Evolutionary conservation across 2,888 invertebrate genomes (phyloP).

Genomic region (Patella pellucida): DNA sequence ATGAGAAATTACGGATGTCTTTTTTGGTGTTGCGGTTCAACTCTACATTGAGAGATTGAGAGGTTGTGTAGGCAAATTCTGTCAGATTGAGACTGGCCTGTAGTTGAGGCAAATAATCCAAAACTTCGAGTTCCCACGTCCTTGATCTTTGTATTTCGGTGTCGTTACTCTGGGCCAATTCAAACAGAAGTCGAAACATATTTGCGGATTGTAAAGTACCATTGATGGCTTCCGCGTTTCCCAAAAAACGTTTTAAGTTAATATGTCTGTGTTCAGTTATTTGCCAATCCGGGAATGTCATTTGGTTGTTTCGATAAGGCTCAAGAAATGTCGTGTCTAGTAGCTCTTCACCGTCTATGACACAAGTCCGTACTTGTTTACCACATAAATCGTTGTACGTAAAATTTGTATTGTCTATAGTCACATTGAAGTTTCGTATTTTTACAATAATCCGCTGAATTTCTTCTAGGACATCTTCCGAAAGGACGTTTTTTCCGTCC

Average conservation of each 20-base stretch:
- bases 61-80: slow-evolving; percentile 38
- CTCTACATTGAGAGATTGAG: slow-evolving; percentile 50
- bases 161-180: slow-evolving; percentile 28
- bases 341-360: slow-evolving; percentile 20
- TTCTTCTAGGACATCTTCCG: slow-evolving; percentile 24
- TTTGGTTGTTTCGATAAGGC: too few species aligned
- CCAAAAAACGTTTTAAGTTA: background rate
- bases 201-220: slow-evolving; percentile 26
- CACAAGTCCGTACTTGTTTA: slow-evolving; percentile 23
- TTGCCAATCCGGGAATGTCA: too few species aligned
- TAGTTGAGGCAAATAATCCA: background rate
- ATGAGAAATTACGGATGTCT: slow-evolving; percentile 28
- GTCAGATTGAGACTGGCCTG: slow-evolving; percentile 6
- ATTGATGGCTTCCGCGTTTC: background rate
- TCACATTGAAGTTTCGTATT: slow-evolving; percentile 15
- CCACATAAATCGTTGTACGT: slow-evolving; percentile 30
- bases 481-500: slow-evolving; percentile 27
- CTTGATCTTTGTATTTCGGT: slow-evolving; percentile 13
- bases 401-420: slow-evolving; percentile 11
- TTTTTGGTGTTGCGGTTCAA: slow-evolving; percentile 34
- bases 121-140: background rate
- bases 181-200: slow-evolving; percentile 25
- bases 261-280: too few species aligned
- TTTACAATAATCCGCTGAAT: slow-evolving; percentile 21
- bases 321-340: background rate